Evolutionary conservation across 1,140 invertebrate species (phyloP).

Genomic region (Popillia japonica): DNA sequence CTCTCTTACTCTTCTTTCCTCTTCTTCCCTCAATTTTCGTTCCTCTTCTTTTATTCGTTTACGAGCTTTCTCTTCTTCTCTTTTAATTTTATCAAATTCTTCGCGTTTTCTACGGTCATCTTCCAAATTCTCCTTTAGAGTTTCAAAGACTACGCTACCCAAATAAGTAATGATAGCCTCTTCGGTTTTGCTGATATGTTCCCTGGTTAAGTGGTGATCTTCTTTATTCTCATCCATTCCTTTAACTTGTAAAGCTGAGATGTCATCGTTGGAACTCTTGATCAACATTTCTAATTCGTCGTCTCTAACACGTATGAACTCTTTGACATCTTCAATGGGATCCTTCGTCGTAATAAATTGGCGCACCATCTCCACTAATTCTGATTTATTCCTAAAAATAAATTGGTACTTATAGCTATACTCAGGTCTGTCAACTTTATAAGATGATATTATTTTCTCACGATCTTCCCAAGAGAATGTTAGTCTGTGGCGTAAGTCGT

Average conservation of each 20-base stretch:
- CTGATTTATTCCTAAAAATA: not conserved
- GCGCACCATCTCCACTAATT: not conserved
- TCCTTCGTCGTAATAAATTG: not conserved
- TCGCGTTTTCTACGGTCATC: not conserved
- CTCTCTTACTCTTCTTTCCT: no score
- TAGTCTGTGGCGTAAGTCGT: not conserved
- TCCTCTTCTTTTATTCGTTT: not conserved
- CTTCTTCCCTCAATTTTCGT: no score
- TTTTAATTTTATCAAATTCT: not conserved
- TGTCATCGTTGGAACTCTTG: not conserved
- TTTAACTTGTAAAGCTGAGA: not conserved
- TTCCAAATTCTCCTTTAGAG: not conserved
- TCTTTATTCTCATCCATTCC: not conserved
- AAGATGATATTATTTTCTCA: not conserved
- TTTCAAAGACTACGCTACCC: not conserved
- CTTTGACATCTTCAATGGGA: conserved; percentile 23
- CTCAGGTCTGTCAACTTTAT: not conserved
- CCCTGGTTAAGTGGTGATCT: not conserved
- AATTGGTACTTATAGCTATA: conserved; percentile 13
- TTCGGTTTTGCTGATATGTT: not conserved
- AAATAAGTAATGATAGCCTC: conserved; percentile 2
- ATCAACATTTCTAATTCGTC: not conserved
- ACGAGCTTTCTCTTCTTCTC: not conserved
- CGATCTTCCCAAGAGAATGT: not conserved
- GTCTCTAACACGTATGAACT: not conserved